Evolutionary conservation across 2,888 invertebrate species (phyloP).

Genomic region (Trissolcus japonicus): DNA sequence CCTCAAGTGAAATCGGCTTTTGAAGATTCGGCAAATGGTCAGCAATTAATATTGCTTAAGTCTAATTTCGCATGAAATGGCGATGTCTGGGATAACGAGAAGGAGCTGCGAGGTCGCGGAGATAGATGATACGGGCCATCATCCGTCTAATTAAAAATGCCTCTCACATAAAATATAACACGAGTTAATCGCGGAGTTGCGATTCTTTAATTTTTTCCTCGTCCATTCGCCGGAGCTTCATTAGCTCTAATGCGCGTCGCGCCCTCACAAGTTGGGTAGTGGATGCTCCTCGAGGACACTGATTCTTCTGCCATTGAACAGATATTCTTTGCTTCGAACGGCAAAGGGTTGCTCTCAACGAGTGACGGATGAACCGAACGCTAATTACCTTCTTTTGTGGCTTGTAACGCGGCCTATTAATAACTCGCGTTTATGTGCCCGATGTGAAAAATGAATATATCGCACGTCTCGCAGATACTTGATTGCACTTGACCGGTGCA

Average conservation of each 20-base stretch:
- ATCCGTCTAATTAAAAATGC: conserved; percentile 67
- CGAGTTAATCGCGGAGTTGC: conserved; percentile 66
- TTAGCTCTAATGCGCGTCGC: conserved; percentile 71
- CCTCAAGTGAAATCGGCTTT: conserved; percentile 27
- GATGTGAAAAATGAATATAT: conserved; percentile 71
- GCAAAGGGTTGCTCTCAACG: conserved; percentile 57
- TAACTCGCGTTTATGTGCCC: conserved; percentile 71
- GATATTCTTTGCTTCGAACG: conserved; percentile 40
- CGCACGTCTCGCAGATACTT: conserved; percentile 51
- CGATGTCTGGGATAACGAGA: conserved; percentile 51
- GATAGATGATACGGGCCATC: conserved; percentile 61
- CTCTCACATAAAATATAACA: conserved; percentile 64
- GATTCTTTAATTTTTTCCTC: conserved; percentile 47
- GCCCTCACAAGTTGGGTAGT: conserved; percentile 60
- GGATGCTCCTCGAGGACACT: conserved; percentile 56
- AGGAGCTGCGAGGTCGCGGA: conserved; percentile 48
- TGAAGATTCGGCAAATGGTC: conserved; percentile 45
- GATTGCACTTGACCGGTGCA: conserved; percentile 51
- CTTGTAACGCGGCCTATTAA: conserved; percentile 71
- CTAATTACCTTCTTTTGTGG: conserved; percentile 74
- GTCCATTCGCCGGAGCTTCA: conserved; percentile 64
- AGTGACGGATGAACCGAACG: conserved; percentile 73
- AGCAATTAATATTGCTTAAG: conserved; percentile 57
- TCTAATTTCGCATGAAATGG: conserved; percentile 56
- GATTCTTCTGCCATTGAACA: conserved; percentile 58